Conservation (phyloP, 2,797 vertebrate species). For the Gouania willdenowi region DNA sequence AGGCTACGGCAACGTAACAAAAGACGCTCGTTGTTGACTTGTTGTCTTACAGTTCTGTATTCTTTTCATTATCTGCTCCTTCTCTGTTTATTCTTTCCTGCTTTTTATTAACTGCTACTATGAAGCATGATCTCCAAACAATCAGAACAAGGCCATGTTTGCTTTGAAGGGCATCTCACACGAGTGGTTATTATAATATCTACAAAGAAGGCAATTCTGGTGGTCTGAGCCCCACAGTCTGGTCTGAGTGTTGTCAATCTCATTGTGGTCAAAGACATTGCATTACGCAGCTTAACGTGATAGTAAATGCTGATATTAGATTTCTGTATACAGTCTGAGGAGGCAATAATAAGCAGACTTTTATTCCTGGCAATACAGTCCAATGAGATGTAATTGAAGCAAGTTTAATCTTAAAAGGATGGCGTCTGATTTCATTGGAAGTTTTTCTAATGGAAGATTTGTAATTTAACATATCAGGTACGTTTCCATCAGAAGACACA, state of each 20-base stretch:
- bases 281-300: constrained; percentile 11
- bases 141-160: constrained; percentile 39
- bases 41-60: neutral
- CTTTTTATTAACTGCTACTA: constrained; percentile 35
- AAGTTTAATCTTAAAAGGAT: constrained; percentile 46
- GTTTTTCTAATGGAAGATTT: neutral
- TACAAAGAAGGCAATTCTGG: neutral
- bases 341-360: constrained; percentile 4
- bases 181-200: too few species aligned
- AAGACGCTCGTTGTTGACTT: neutral
- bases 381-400: constrained; percentile 41
- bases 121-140: constrained; percentile 56
- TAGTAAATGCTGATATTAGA: constrained; percentile 22
- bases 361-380: constrained; percentile 18
- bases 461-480: too few species aligned
- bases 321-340: constrained; percentile 14
- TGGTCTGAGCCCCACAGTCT: neutral
- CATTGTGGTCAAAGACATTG: constrained; percentile 7
- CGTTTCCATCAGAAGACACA: too few species aligned
- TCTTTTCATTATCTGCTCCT: constrained; percentile 2
- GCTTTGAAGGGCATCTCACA: too few species aligned
- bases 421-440: constrained; percentile 37
- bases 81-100: constrained; percentile 3
- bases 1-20: constrained; percentile 3
- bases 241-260: constrained; percentile 16